Base-by-base conservation (phyloP, 2,113 vertebrate genomes). In the Chlamydotis undulata region DNA sequence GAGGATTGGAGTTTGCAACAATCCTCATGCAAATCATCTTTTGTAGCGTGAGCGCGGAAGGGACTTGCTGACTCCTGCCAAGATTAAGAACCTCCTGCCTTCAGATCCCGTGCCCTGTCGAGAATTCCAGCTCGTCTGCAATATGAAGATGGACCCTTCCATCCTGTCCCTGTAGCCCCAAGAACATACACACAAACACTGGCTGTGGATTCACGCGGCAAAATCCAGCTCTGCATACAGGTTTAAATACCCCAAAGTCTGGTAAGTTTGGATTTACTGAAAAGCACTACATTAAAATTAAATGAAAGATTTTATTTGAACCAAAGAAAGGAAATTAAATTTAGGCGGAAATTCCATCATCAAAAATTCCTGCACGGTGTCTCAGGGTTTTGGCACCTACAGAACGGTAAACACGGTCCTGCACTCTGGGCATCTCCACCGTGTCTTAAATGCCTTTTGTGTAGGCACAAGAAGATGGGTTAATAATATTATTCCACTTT, bases 291-390 rank as follows among this genome's bases (percentile, higher is more conserved):
- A 24, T 56, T 77, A 56, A 92, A 93, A 59, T 78, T 12, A 91
- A 93, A 91, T 52, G 12, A 56, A 86, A 79, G 12, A 6, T 83
- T 85, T 85, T 79, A 74, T 90, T 90, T 88, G 63, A 93, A 65
- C 28, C n/a, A 59, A 90, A 91, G 87, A 80, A 93, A 94, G 82
- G 90, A 94, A 96, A 96, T 87, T 64, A 87, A 85, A 85, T 85
- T 90, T 77, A 65, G 61, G 74, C 4, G 11, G 90, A 96, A 90
- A 90, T 86, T 91, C 87, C 91, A 50, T 37, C 78, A 77, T 61
- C 28, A 69, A 29, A 68, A 90, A 53, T 76, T 76, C 47, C 82
- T 59, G 9, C 28, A 15, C 37, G 1, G 0, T 60, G 53, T 57
- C 56, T 73, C 91, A 64, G 60, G 21, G 57, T 69, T 89, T 87